A percentile compares a stretch with the other conserved stretches of the same genome.
Conservation (phyloP, 2,797 vertebrate species). For the Sphenodon punctatus region DNA sequence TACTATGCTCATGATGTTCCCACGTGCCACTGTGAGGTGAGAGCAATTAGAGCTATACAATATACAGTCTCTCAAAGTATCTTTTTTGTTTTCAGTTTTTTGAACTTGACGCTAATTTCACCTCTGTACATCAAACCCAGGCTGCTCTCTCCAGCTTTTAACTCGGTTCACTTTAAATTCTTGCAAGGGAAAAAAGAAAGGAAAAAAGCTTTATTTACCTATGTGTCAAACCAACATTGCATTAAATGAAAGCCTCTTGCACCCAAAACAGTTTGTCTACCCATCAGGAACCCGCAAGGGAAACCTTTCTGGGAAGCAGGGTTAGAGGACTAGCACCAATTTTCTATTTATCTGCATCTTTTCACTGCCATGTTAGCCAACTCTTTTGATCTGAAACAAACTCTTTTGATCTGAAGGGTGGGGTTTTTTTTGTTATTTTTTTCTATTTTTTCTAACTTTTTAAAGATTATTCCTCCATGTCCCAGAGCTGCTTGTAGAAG, state of each 20-base stretch:
- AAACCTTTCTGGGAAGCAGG: not conserved
- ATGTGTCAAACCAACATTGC: not conserved
- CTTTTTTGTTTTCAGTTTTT: not conserved
- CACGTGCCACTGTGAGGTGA: not conserved
- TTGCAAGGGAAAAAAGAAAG: no score
- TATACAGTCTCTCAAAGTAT: not conserved
- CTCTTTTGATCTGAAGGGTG: no score
- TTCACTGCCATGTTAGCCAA: not conserved
- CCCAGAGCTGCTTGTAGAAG: not conserved
- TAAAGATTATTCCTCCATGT: not conserved
- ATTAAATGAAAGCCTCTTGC: not conserved
- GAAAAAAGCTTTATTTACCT: not conserved
- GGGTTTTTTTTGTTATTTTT: not conserved
- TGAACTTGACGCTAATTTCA: not conserved
- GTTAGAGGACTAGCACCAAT: not conserved
- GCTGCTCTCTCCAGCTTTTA: not conserved
- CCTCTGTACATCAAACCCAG: not conserved
- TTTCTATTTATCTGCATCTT: not conserved
- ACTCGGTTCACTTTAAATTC: not conserved
- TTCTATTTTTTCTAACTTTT: not conserved
- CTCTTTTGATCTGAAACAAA: no score
- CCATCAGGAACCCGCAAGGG: not conserved
- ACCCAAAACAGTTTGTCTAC: not conserved
- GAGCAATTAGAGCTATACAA: not conserved
- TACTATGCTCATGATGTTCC: not conserved